Evolutionary conservation across 2,797 vertebrate species (phyloP).

Genomic region (Octomys mimax): DNA sequence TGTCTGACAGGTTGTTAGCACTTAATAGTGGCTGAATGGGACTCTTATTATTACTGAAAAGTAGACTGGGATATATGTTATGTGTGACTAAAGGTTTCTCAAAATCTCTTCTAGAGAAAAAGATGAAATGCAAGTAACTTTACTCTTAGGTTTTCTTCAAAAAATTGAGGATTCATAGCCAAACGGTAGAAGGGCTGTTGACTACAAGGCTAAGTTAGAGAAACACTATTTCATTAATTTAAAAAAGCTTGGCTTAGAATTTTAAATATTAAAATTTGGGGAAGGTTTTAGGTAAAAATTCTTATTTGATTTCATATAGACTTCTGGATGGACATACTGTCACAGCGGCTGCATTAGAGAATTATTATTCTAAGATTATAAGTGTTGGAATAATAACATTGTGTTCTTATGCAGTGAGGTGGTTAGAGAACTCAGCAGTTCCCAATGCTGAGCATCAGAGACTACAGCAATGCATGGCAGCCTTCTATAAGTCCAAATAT

Average conservation of each 20-base stretch:
- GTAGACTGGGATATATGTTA: not conserved
- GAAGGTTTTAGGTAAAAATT: constrained; percentile 4
- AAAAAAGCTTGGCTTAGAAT: constrained; percentile 4
- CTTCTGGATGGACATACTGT: not conserved
- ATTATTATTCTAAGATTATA: not conserved
- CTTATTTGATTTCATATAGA: not conserved
- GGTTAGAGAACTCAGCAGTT: not conserved
- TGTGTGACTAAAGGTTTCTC: not conserved
- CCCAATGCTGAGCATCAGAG: not conserved
- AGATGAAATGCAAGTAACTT: not conserved
- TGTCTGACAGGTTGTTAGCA: not conserved
- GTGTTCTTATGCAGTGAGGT: not conserved
- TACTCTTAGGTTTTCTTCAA: not conserved
- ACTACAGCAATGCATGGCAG: not conserved
- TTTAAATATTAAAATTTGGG: not conserved
- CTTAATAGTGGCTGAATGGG: not conserved
- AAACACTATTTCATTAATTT: not conserved
- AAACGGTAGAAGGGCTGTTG: not conserved
- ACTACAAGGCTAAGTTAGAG: not conserved
- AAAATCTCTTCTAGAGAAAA: not conserved
- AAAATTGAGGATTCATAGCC: not conserved
- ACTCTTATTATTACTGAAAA: not conserved
- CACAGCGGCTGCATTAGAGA: not conserved
- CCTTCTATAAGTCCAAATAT: not conserved
- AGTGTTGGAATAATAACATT: not conserved